These are phyloP conservation scores for Melanostigma gelatinosum DNA, from an alignment of 2,113 vertebrate species.

Conservation along the genomic window DNA sequence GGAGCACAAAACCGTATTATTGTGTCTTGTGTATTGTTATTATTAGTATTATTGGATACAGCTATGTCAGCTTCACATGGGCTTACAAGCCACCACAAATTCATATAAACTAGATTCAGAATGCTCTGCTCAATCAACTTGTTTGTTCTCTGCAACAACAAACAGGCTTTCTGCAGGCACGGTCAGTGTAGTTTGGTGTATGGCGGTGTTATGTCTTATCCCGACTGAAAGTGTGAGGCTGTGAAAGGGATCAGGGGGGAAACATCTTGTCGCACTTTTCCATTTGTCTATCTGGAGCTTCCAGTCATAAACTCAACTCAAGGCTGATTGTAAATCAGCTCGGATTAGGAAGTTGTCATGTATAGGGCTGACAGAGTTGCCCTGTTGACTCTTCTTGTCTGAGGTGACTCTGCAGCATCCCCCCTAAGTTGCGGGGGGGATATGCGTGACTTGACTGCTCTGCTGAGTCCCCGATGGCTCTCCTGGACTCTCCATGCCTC, in stretches of 20 bases:
- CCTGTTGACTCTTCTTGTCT: conserved; percentile 41
- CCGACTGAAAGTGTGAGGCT: conserved; percentile 42
- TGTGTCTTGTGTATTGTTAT: not conserved
- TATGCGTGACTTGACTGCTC: conserved; percentile 47
- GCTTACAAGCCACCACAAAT: not conserved
- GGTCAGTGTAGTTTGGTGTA: conserved; percentile 11
- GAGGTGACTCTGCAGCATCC: conserved; percentile 26
- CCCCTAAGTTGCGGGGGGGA: conserved; percentile 28
- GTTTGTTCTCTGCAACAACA: not conserved
- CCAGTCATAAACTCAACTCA: conserved; percentile 51
- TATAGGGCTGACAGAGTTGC: conserved; percentile 49
- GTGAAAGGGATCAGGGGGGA: conserved; percentile 41
- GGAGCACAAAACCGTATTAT: conserved; percentile 19
- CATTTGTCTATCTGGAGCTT: conserved; percentile 43
- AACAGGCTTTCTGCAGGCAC: not conserved
- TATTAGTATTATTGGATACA: not conserved
- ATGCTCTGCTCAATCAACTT: not conserved
- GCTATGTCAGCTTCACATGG: not conserved
- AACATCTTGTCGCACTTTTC: conserved; percentile 59
- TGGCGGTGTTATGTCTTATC: conserved; percentile 40
- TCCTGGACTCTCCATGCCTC: conserved; percentile 52
- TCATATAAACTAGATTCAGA: not conserved
- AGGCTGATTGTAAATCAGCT: conserved; percentile 57
- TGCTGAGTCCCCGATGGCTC: conserved; percentile 48
- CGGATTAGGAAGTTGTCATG: conserved; percentile 46